Evolutionary conservation across 2,888 invertebrate species (phyloP).

Genomic region (Conops quadrifasciatus): DNA sequence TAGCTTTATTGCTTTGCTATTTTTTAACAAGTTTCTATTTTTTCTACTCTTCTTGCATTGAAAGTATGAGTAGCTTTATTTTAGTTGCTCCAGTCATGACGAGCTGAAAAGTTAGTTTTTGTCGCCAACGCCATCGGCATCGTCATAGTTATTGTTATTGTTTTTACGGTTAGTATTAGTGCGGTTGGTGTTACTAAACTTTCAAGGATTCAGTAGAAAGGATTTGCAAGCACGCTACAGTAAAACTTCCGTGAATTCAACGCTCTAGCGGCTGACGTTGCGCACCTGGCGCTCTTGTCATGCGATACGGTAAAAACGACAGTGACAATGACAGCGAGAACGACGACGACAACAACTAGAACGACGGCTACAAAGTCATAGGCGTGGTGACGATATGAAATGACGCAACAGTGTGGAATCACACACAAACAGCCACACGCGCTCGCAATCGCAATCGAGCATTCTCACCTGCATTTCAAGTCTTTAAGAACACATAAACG

Average conservation of each 20-base stretch:
- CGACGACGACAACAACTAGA: no score
- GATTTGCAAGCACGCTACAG: background rate
- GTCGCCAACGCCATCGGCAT: background rate
- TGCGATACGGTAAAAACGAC: background rate
- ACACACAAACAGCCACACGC: background rate
- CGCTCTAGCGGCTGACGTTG: background rate
- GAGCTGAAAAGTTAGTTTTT: background rate
- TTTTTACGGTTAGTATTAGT: background rate
- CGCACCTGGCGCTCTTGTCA: slow-evolving; percentile 1
- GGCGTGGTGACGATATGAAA: background rate
- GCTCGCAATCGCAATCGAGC: background rate
- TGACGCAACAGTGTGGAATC: background rate
- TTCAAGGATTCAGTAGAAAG: background rate
- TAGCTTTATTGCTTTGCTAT: no score
- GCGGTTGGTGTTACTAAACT: background rate
- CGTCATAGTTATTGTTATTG: background rate
- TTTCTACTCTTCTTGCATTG: background rate
- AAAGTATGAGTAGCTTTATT: no score
- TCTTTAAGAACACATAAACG: no score
- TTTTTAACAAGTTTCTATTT: background rate
- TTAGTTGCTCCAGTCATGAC: background rate
- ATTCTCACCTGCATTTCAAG: background rate
- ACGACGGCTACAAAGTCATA: no score
- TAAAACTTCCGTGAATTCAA: background rate
- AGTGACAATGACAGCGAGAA: no score